Evolutionary conservation across 1,140 invertebrate genomes (phyloP), one percentile per base, ranked within the genome.

Genomic region (Plectrocnemia conspersa): DNA sequence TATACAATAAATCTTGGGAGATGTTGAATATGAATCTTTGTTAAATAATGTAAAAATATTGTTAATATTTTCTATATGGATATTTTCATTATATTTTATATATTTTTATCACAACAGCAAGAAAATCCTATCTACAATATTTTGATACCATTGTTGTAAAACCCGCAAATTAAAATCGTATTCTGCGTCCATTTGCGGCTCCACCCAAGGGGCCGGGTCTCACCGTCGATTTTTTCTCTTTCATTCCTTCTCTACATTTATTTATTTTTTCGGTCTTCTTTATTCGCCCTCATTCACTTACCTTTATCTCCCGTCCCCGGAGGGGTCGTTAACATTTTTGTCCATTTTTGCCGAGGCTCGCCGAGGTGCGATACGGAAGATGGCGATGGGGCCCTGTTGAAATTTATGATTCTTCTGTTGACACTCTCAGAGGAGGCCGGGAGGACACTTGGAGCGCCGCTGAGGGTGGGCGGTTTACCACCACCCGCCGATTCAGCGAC

Each of bases 291-390:
- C 38, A 41, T 41, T 41, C 38, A 41, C 38, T 41, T 41, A 41
- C 38, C 38, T 41, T 41, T 41, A 46, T 29, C 25, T 46, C 19
- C 13, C 3, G 18, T 3, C 19, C 40, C 24, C 24, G 19, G 24
- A 42, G 40, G 33, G 35, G 33, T 22, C 48, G 38, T 50, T 50
- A 50, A 36, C 48, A 36, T 50, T 50, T 50, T 50, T 19, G 25
- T 24, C 25, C 38, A 18, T 41, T 41, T 48, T 29, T 24, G 19
- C 3, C 22, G 9, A 4, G 15, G 10, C 23, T 13, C 22, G 45
- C 22, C 16, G 16, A 48, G 45, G 45, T 48, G 45, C 27, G 45
- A 48, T 48, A 48, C 27, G 45, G n/a, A n/a, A n/a, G n/a, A n/a
- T n/a, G n/a, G n/a, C n/a, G n/a, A n/a, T n/a, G n/a, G n/a, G n/a